Evolutionary conservation across 2,113 vertebrate species (phyloP).

Genomic region (human (Homo sapiens)): DNA sequence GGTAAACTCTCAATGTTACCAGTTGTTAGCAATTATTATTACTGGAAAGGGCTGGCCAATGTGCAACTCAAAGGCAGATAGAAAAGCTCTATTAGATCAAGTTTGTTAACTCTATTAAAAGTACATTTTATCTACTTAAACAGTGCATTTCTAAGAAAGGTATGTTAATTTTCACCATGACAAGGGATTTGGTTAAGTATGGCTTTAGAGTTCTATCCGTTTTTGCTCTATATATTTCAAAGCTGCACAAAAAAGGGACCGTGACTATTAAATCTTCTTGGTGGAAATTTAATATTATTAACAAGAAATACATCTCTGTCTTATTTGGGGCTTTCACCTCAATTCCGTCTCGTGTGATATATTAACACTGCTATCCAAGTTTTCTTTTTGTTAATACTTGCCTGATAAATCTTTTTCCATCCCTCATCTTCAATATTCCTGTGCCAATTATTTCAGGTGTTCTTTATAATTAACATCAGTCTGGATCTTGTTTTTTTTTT

Average conservation of each 20-base stretch:
- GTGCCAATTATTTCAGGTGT: background rate
- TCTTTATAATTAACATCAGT: slow-evolving; percentile 19
- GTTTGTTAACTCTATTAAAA: background rate
- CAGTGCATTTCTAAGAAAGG: background rate
- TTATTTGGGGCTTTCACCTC: slow-evolving; percentile 2
- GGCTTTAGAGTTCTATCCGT: background rate
- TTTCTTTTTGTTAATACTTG: slow-evolving; percentile 47
- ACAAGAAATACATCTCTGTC: background rate
- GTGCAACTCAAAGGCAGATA: slow-evolving; percentile 12
- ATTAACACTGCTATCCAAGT: background rate
- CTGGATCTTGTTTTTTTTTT: background rate
- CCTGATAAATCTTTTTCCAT: slow-evolving; percentile 1
- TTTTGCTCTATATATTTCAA: slow-evolving; percentile 33
- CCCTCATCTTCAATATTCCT: background rate
- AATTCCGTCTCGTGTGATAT: background rate
- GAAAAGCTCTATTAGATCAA: background rate
- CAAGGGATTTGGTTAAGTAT: background rate
- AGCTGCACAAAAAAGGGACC: background rate
- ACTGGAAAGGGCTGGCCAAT: background rate
- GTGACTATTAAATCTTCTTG: background rate
- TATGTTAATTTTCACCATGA: background rate
- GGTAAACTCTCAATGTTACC: background rate
- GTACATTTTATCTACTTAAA: background rate
- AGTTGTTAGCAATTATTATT: background rate
- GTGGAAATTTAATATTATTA: background rate